Evolutionary conservation across 2,113 vertebrate genomes (phyloP).

Genomic region (Platysteira castanea): DNA sequence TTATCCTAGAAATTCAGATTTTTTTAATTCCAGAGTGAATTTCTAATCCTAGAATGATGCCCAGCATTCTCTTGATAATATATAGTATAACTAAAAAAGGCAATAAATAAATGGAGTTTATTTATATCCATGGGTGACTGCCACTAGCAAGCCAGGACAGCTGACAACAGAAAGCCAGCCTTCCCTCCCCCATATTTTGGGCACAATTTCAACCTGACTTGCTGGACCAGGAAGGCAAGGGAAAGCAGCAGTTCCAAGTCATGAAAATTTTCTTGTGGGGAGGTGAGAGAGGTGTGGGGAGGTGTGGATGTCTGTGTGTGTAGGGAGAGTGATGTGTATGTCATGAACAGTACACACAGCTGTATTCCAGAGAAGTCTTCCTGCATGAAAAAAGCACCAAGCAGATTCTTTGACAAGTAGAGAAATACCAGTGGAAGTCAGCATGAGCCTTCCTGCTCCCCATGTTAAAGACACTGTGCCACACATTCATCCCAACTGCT

Average conservation of each 20-base stretch:
- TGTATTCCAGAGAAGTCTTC: neutral
- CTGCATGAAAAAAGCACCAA: neutral
- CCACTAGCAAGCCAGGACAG: constrained; percentile 58
- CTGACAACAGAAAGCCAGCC: constrained; percentile 42
- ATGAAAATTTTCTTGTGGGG: constrained; percentile 8
- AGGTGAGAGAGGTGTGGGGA: no score
- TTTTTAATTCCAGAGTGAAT: neutral
- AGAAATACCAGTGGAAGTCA: neutral
- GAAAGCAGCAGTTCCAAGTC: constrained; percentile 30
- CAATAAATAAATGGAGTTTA: constrained; percentile 42
- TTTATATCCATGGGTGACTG: constrained; percentile 65
- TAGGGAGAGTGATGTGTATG: neutral
- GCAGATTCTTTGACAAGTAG: neutral
- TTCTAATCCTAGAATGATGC: neutral
- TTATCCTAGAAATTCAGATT: constrained; percentile 1
- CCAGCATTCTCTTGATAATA: neutral
- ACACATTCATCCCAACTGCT: neutral
- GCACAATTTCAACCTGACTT: constrained; percentile 21
- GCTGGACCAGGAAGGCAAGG: neutral
- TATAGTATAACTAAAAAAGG: constrained; percentile 2
- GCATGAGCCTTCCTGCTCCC: neutral
- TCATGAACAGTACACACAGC: neutral
- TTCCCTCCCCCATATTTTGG: constrained; percentile 47
- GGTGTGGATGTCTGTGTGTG: neutral
- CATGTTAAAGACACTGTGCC: neutral